Conservation (phyloP, 2,113 vertebrate species). For the Alethe castanea region DNA sequence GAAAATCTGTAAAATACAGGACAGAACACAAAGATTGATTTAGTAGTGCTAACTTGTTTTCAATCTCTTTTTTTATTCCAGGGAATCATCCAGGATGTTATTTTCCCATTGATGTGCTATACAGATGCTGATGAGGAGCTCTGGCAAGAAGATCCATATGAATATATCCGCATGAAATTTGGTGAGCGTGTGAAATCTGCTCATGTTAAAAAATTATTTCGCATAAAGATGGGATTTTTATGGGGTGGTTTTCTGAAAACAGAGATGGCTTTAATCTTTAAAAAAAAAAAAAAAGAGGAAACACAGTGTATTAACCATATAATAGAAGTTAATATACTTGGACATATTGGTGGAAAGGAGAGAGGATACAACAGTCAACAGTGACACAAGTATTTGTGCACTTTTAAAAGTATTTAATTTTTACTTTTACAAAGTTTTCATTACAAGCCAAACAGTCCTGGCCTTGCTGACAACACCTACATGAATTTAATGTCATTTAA, state of each 20-base stretch:
- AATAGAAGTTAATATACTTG: not conserved
- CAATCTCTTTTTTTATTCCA: conserved; percentile 30
- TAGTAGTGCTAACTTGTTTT: not conserved
- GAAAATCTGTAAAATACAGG: not conserved
- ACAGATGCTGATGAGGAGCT: conserved; percentile 97
- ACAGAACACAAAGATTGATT: not conserved
- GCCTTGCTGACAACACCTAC: not conserved
- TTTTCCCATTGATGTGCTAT: conserved; percentile 95
- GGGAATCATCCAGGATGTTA: conserved; percentile 85
- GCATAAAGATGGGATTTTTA: not conserved
- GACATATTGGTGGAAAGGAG: not conserved
- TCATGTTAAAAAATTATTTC: not conserved
- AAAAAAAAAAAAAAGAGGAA: not conserved
- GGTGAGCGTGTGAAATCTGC: conserved; percentile 72
- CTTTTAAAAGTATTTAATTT: not conserved
- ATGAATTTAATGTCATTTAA: not conserved
- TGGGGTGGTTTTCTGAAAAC: not conserved
- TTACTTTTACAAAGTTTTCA: not conserved
- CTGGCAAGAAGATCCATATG: conserved; percentile 98
- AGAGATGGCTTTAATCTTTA: not conserved
- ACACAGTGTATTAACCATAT: not conserved
- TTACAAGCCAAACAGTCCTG: not conserved
- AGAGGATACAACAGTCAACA: not conserved
- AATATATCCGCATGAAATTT: conserved; percentile 99
- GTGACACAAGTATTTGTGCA: not conserved